These are phyloP conservation scores for Alviniconcha strummeri DNA, from an alignment of 2,888 invertebrate genomes.

Conservation along the genomic window DNA sequence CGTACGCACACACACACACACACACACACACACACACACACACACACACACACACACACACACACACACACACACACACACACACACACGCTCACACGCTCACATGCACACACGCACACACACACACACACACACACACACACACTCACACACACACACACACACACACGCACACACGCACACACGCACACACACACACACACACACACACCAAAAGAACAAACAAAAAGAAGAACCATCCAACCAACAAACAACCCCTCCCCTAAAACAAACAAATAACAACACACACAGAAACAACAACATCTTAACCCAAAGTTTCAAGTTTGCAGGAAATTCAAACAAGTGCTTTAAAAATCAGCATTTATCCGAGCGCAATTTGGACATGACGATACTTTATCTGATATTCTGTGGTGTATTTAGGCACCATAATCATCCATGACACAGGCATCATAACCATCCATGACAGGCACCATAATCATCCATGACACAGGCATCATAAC, in stretches of 20 bases:
- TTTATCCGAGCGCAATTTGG: no score
- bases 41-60: conserved; percentile 11
- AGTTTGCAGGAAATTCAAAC: background rate
- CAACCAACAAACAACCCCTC: no score
- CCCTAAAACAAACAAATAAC: background rate
- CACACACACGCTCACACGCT: background rate
- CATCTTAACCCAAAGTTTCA: background rate
- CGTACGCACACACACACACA: background rate
- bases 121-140: conserved; percentile 6
- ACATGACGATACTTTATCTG: no score
- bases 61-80: conserved; percentile 11
- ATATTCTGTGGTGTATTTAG: no score
- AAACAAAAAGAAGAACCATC: background rate
- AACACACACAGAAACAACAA: background rate
- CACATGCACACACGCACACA: background rate
- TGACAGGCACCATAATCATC: no score
- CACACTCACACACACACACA: background rate
- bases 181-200: conserved; percentile 5
- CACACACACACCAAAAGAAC: background rate
- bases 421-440: no score
- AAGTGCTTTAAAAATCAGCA: background rate
- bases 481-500: no score
- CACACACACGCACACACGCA: conserved; percentile 3
- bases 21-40: background rate
- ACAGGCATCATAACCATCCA: no score